Percentiles rank a stretch among this genome's conserved stretches.
Evolutionary conservation across 2,797 vertebrate species (phyloP).

Genomic region (Atherinosoma microstoma): DNA sequence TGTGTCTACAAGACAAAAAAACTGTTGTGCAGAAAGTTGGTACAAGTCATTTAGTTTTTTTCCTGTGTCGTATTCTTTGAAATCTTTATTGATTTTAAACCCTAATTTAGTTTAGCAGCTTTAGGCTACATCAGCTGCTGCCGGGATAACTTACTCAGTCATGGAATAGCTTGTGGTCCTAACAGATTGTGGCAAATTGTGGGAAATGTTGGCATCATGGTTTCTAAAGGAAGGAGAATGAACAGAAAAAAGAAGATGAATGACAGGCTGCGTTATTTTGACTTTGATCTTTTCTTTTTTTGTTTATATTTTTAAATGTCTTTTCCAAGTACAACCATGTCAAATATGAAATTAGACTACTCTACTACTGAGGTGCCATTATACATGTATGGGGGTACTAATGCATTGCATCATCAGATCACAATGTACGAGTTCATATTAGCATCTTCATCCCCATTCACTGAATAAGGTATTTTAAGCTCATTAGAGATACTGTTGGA

Average conservation of each 20-base stretch:
- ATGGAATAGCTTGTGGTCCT: background rate
- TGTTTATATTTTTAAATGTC: background rate
- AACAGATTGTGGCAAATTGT: background rate
- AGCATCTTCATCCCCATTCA: no score
- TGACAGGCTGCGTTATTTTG: background rate
- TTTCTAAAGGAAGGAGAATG: background rate
- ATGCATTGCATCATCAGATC: background rate
- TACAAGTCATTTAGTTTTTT: background rate
- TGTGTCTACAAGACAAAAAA: background rate
- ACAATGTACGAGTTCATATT: no score
- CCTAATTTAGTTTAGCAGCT: background rate
- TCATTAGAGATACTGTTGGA: background rate
- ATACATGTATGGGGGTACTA: no score
- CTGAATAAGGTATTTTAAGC: background rate
- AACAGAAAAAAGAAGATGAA: background rate
- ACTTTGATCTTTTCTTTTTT: background rate
- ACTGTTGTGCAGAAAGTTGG: background rate
- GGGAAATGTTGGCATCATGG: background rate
- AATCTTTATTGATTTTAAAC: background rate
- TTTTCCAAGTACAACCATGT: accelerated
- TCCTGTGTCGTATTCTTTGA: background rate
- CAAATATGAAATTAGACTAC: background rate
- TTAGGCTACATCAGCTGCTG: background rate
- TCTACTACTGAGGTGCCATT: no score
- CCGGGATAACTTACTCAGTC: background rate